A percentile compares a stretch with the other conserved stretches of the same genome.
Conservation (phyloP, 1,140 invertebrate species). For the Rhynchophorus ferrugineus region DNA sequence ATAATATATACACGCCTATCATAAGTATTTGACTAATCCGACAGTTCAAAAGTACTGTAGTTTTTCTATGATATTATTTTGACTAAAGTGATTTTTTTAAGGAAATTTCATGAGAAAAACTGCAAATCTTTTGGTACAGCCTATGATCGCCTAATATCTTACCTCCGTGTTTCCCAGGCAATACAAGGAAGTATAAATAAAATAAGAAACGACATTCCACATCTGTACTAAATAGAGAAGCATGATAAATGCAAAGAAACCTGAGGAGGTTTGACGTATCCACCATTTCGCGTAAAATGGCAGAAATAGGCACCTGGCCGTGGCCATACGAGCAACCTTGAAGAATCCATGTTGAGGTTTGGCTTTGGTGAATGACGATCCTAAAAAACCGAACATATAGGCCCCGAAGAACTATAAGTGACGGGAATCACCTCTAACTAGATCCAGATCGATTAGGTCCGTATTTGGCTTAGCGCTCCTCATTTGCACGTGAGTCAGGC, state of each 20-base stretch:
- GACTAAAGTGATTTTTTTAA: too few species aligned
- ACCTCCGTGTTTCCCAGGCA: conserved; percentile 4
- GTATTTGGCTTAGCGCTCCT: conserved; percentile 82
- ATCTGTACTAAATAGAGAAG: conserved; percentile 30
- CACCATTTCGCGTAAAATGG: conserved; percentile 82
- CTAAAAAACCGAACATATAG: conserved; percentile 42
- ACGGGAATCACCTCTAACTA: conserved; percentile 60
- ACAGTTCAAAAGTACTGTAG: too few species aligned
- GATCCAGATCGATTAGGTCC: conserved; percentile 91
- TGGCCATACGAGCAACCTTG: conserved; percentile 70
- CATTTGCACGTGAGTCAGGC: conserved; percentile 68
- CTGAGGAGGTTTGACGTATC: conserved; percentile 73
- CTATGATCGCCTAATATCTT: too few species aligned
- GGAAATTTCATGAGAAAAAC: too few species aligned
- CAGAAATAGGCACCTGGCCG: conserved; percentile 71
- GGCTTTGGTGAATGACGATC: conserved; percentile 88
- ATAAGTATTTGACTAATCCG: too few species aligned
- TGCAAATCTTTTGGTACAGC: too few species aligned
- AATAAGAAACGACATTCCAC: conserved; percentile 53
- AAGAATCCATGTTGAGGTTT: conserved; percentile 84
- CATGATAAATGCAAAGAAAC: conserved; percentile 56
- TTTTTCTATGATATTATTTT: too few species aligned
- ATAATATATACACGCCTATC: conserved; percentile 29
- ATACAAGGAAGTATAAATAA: conserved; percentile 9
- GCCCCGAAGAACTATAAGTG: conserved; percentile 1